Evolutionary conservation across 2,888 invertebrate genomes (phyloP).

Genomic region (Patella depressa): DNA sequence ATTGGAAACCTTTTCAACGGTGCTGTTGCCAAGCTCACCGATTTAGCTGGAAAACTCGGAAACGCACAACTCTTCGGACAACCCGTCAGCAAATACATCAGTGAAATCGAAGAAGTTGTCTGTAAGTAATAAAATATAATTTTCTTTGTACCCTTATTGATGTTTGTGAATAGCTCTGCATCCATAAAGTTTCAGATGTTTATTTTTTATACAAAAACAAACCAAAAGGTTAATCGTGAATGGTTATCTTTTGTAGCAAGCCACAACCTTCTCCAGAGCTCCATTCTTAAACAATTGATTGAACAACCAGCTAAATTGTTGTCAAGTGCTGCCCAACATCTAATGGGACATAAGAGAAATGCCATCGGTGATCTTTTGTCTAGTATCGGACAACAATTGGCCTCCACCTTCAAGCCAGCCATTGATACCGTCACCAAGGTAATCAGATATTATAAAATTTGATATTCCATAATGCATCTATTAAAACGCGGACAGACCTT

Average conservation of each 20-base stretch:
- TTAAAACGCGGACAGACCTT: no score
- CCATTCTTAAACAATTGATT: not conserved
- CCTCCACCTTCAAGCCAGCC: slow-evolving; percentile 7
- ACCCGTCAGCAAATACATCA: slow-evolving; percentile 14
- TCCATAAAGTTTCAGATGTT: no score
- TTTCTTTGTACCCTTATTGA: no score
- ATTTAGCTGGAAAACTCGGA: slow-evolving; percentile 10
- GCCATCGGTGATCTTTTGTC: slow-evolving; percentile 9
- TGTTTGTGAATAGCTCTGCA: no score
- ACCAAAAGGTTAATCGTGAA: no score
- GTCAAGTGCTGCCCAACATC: not conserved
- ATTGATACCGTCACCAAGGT: slow-evolving; percentile 12
- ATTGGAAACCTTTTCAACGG: slow-evolving; percentile 13
- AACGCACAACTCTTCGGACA: slow-evolving; percentile 18
- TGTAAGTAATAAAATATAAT: slow-evolving; percentile 6
- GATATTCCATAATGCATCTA: no score
- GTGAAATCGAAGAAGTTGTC: slow-evolving; percentile 15
- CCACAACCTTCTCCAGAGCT: slow-evolving; percentile 18
- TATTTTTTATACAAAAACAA: no score
- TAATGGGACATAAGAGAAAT: slow-evolving; percentile 13
- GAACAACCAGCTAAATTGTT: slow-evolving; percentile 14
- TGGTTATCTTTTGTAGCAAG: slow-evolving; percentile 1
- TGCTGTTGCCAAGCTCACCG: slow-evolving; percentile 13
- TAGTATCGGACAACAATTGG: not conserved
- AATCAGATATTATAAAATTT: not conserved